Conservation (phyloP, 2,113 vertebrate genomes). For the Haemorhous mexicanus region DNA sequence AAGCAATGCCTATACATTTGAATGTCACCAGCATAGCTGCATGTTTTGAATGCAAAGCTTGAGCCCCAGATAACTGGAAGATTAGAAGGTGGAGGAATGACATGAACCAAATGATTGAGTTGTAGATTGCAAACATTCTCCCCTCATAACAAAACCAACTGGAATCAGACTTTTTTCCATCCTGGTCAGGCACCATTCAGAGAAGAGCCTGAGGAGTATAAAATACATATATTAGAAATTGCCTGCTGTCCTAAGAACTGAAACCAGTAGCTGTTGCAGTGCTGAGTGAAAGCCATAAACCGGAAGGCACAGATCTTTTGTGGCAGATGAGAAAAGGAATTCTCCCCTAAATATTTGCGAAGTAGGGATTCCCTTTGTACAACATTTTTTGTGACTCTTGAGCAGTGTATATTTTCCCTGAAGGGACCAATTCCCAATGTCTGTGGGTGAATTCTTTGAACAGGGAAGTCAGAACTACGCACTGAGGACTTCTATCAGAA, state of each 20-base stretch:
- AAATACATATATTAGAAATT: not conserved
- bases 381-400: not conserved
- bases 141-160: not conserved
- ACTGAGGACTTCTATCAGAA: not conserved
- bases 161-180: not conserved
- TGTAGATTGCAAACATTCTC: accelerated
- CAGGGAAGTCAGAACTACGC: not conserved
- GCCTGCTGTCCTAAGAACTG: not conserved
- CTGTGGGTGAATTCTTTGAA: not conserved
- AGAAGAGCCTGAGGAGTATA: not conserved
- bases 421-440: not conserved
- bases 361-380: not conserved
- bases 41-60: not conserved
- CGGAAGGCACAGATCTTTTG: not conserved
- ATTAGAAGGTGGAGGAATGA: not conserved
- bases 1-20: not conserved
- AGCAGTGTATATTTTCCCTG: not conserved
- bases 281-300: not conserved
- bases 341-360: not conserved
- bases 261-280: not conserved
- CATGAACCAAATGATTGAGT: not conserved
- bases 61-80: not conserved
- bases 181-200: not conserved
- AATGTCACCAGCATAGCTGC: not conserved
- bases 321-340: not conserved